Conservation (phyloP, 2,113 vertebrate species). For the Procavia capensis region DNA sequence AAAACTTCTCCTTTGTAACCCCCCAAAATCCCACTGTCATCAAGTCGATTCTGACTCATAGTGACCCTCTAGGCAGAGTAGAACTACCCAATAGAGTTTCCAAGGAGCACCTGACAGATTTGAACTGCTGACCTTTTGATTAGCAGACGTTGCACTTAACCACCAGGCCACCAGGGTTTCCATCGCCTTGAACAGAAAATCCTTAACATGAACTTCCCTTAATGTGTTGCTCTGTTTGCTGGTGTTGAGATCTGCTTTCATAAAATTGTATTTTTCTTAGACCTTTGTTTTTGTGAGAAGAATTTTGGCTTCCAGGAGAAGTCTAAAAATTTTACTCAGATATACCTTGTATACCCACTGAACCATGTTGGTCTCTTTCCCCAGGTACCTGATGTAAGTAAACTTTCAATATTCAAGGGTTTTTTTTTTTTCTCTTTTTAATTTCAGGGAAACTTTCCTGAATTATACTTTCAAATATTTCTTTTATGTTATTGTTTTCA, state of each 20-base stretch:
- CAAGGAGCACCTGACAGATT: no score
- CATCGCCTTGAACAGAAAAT: not conserved
- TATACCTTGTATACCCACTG: not conserved
- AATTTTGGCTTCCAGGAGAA: not conserved
- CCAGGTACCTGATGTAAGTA: not conserved
- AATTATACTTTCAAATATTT: not conserved
- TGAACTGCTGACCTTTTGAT: no score
- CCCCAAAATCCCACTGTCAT: no score
- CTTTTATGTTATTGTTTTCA: not conserved
- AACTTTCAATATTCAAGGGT: not conserved
- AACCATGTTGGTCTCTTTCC: not conserved
- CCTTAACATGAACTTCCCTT: not conserved
- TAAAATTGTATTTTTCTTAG: not conserved
- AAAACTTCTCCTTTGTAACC: not conserved
- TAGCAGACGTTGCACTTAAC: no score
- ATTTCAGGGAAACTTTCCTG: not conserved
- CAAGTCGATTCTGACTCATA: no score
- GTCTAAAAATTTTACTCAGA: not conserved
- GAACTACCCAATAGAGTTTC: no score
- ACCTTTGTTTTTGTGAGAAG: not conserved
- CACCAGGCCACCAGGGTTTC: no score
- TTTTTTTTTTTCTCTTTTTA: no score
- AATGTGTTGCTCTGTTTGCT: not conserved
- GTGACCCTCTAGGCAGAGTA: no score
- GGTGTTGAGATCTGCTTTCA: not conserved